A percentile compares a stretch with the other conserved stretches of the same genome.
phyloP scores from a whole-genome alignment of 1,140 invertebrate species.

The Solen grandis region DNA sequence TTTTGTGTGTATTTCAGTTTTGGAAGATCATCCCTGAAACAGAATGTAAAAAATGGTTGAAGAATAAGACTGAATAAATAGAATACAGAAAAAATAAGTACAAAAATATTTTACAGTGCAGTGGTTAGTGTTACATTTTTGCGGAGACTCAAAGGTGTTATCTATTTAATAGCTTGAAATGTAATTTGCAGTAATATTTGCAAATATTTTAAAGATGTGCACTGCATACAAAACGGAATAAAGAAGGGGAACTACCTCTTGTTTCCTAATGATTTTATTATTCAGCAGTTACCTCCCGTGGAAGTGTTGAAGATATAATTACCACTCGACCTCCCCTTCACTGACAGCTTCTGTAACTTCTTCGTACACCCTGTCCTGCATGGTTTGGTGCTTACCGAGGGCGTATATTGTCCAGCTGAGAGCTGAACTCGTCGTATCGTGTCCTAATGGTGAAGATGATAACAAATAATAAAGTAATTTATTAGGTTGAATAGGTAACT shows the following conservation, averaged over 20 bases:
- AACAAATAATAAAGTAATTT: too few relatives aligned
- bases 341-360: slow-evolving; percentile 40
- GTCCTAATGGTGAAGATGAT: slow-evolving; percentile 27
- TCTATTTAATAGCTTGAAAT: too few relatives aligned
- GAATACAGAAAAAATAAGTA: not conserved
- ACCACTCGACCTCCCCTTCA: slow-evolving; percentile 32
- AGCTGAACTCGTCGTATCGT: slow-evolving; percentile 54
- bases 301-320: not conserved
- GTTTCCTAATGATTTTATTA: too few relatives aligned
- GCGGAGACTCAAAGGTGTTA: too few relatives aligned
- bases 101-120: not conserved
- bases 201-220: too few relatives aligned
- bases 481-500: too few relatives aligned
- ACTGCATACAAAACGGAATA: too few relatives aligned
- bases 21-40: slow-evolving; percentile 36
- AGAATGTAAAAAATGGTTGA: not conserved
- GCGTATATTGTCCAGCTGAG: slow-evolving; percentile 52
- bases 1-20: slow-evolving; percentile 75
- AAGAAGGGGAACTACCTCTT: too few relatives aligned
- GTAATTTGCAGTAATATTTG: too few relatives aligned
- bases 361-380: slow-evolving; percentile 47
- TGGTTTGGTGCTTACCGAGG: slow-evolving; percentile 45
- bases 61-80: not conserved
- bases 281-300: too few relatives aligned
- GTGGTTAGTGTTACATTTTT: not conserved